A percentile compares a stretch with the other conserved stretches of the same genome.
phyloP scores from a whole-genome alignment of 2,113 vertebrate genomes.

The Clarias gariepinus region DNA sequence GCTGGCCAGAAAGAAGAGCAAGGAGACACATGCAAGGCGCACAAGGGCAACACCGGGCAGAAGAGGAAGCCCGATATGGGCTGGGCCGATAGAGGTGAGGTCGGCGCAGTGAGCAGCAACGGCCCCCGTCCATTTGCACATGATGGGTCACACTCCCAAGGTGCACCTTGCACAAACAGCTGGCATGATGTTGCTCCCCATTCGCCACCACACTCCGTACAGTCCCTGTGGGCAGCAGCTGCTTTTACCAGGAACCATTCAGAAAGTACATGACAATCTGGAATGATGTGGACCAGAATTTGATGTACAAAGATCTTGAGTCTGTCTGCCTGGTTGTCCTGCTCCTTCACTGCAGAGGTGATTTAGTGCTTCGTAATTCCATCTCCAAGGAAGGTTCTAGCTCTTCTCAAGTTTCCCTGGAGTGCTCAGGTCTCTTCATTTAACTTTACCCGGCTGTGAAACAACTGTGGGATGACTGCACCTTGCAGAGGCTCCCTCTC shows the following conservation, averaged over 20 bases:
- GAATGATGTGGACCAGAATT: not conserved
- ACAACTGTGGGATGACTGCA: constrained; percentile 52
- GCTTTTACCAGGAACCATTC: constrained; percentile 24
- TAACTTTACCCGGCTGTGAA: constrained; percentile 53
- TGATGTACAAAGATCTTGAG: constrained; percentile 5
- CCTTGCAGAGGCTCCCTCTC: constrained; percentile 52
- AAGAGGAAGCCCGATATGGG: constrained; percentile 46
- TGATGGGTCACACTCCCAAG: constrained; percentile 80
- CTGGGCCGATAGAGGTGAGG: constrained; percentile 61
- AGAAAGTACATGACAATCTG: not conserved
- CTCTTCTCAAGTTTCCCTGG: constrained; percentile 44
- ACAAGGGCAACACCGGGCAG: constrained; percentile 54
- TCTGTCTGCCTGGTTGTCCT: constrained; percentile 47
- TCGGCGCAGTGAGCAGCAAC: constrained; percentile 60
- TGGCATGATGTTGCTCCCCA: constrained; percentile 67
- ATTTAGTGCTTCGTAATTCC: constrained; percentile 55
- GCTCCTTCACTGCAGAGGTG: constrained; percentile 41
- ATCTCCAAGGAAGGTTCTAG: constrained; percentile 50
- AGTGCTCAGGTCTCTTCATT: constrained; percentile 29
- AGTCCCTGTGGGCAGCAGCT: constrained; percentile 51
- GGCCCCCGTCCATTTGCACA: constrained; percentile 78
- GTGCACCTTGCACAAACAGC: constrained; percentile 71
- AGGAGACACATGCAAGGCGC: constrained; percentile 67
- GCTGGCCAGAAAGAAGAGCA: constrained; percentile 71
- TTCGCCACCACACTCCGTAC: constrained; percentile 44